A percentile compares a stretch with the other conserved stretches of the same genome.
These are phyloP conservation scores for Falco naumanni DNA, from an alignment of 2,797 vertebrate genomes.

Conservation along the genomic window DNA sequence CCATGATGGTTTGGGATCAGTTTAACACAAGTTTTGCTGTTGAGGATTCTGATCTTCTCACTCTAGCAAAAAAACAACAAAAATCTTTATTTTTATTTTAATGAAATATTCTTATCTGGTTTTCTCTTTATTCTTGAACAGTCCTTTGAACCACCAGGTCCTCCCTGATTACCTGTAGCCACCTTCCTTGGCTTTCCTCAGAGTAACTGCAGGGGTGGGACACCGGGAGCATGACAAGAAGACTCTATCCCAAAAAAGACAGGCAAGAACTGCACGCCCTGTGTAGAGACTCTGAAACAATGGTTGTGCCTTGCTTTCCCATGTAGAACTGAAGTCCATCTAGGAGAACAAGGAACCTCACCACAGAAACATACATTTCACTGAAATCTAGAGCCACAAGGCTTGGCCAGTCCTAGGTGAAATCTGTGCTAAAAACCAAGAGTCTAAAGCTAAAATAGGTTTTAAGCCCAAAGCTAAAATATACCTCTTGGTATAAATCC, in stretches of 20 bases:
- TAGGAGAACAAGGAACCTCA: not conserved
- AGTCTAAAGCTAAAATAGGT: not conserved
- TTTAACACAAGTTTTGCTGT: not conserved
- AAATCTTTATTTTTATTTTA: not conserved
- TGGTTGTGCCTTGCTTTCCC: not conserved
- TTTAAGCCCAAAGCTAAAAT: not conserved
- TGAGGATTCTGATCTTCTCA: not conserved
- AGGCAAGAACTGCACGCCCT: accelerated
- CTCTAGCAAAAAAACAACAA: not conserved
- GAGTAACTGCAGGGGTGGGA: not conserved
- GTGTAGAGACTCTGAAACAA: not conserved
- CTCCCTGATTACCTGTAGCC: not conserved
- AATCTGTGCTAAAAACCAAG: not conserved
- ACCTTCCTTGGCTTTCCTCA: not conserved
- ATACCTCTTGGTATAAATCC: not conserved
- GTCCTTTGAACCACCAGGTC: not conserved
- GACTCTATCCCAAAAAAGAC: not conserved
- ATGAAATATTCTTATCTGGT: not conserved
- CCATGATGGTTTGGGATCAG: not conserved
- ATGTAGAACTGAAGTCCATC: not conserved
- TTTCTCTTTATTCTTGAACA: not conserved
- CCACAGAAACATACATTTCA: not conserved
- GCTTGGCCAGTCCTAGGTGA: not conserved
- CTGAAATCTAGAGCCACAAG: not conserved
- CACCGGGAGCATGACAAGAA: not conserved